A percentile compares a stretch with the other conserved stretches of the same genome.
These are phyloP conservation scores for Cyanoramphus novaezelandiae DNA, from an alignment of 2,113 vertebrate genomes.

Conservation along the genomic window DNA sequence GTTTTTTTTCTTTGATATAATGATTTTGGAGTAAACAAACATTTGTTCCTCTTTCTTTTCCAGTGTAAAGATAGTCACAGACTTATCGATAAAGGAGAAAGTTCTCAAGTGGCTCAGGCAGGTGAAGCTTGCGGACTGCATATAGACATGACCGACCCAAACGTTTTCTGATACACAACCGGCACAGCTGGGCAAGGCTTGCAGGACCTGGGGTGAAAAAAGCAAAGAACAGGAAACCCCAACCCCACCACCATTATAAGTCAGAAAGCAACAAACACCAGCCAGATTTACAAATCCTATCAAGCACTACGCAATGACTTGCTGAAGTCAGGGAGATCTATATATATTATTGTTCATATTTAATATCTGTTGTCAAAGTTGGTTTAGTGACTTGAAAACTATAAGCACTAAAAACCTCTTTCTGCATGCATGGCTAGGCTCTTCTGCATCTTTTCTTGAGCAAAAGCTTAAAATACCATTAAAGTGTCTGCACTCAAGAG, in stretches of 20 bases:
- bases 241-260: neutral
- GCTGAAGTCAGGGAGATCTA: neutral
- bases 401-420: neutral
- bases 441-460: neutral
- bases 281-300: neutral
- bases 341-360: neutral
- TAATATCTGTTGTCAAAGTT: neutral
- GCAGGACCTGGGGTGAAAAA: slow-evolving; percentile 75
- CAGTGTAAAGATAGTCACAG: neutral
- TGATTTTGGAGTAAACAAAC: neutral
- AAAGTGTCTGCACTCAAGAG: neutral
- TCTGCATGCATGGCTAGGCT: neutral
- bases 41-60: neutral
- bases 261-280: neutral
- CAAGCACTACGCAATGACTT: neutral
- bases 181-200: slow-evolving; percentile 84
- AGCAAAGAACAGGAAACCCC: neutral
- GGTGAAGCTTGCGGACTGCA: slow-evolving; percentile 71
- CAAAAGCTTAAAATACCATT: neutral
- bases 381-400: neutral
- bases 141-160: slow-evolving; percentile 81
- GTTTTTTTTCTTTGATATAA: neutral
- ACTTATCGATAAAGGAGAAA: slow-evolving; percentile 86
- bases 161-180: slow-evolving; percentile 80
- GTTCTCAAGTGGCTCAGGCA: slow-evolving; percentile 82